Base-by-base conservation (phyloP, 2,888 invertebrate species). In the Artemia sinica region DNA sequence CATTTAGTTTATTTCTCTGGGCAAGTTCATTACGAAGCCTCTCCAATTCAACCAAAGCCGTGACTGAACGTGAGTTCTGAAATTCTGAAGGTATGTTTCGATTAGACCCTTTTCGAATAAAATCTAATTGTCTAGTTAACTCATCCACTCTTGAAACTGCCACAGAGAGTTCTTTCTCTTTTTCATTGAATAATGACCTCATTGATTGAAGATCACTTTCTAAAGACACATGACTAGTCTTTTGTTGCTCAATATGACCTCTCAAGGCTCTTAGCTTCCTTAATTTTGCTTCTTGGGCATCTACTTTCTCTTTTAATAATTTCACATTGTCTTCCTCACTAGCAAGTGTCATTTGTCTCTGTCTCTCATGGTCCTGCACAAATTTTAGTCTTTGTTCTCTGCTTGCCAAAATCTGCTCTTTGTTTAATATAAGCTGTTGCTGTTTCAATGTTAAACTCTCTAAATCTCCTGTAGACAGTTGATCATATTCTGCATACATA, bases 61-160 rank as follows among this genome's bases (percentile, higher is more conserved):
- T 83, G 11, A 85, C 83, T 71, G 83, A 83, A 72, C 72, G 72
- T 70, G 68, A 72, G 73, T 72, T 74, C 73, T 66, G 74, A 73
- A 58, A 58, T 58, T 58, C 63, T n/a, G 63, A 28, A 18, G 63
- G 63, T n/a, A 58, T 58, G 51, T 50, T 50, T 52, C 68, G 68
- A 48, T 51, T 66, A 14, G 50, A 51, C 52, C 69, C 69, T 48
- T 58, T 66, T 70, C 81, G 77, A 74, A 97, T 80, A 76, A 95
- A 93, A 78, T 97, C 96, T 73, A 97, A 82, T 80, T 97, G 95
- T 75, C 89, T 81, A 72, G 93, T 94, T 77, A 97, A 82, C 80
- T 94, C 92, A 77, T 97, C 95, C 76, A 96, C 96, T 81, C 94
- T 93, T 76, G 91, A 90, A 77, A 96, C 94, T n/a, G 96, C 96